Conservation (phyloP, 2,888 invertebrate species). For the Pristionchus exspectatus region DNA sequence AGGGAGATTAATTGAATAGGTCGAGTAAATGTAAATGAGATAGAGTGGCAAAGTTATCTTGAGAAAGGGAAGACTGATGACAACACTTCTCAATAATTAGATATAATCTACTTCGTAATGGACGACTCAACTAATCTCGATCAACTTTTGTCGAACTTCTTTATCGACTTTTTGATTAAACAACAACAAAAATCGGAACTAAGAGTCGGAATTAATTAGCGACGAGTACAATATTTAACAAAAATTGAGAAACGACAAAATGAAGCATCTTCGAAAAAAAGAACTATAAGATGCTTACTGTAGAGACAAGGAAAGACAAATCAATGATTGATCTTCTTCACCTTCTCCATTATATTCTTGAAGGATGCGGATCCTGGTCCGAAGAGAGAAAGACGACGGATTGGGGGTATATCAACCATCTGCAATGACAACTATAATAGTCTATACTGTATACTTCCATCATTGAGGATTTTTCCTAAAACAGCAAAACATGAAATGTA, state of each 20-base stretch:
- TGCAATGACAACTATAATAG: background rate
- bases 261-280: background rate
- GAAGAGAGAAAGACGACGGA: conserved; percentile 23
- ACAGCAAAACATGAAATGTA: background rate
- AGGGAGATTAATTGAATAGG: background rate
- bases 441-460: background rate
- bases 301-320: background rate
- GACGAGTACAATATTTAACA: background rate
- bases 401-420: background rate
- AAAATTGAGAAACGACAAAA: background rate
- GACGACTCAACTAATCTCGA: background rate
- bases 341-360: background rate
- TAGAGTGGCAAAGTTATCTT: background rate
- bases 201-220: background rate
- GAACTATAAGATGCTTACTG: background rate
- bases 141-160: conserved; percentile 7
- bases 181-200: background rate
- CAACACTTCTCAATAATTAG: background rate
- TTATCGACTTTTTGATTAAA: background rate
- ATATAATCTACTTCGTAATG: background rate
- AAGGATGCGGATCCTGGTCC: conserved; percentile 12
- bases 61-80: background rate
- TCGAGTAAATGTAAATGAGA: conserved; percentile 18
- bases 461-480: background rate
- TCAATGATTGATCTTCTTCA: background rate